phyloP scores from a whole-genome alignment of 2,888 invertebrate genomes.

The Andrena minutula region DNA sequence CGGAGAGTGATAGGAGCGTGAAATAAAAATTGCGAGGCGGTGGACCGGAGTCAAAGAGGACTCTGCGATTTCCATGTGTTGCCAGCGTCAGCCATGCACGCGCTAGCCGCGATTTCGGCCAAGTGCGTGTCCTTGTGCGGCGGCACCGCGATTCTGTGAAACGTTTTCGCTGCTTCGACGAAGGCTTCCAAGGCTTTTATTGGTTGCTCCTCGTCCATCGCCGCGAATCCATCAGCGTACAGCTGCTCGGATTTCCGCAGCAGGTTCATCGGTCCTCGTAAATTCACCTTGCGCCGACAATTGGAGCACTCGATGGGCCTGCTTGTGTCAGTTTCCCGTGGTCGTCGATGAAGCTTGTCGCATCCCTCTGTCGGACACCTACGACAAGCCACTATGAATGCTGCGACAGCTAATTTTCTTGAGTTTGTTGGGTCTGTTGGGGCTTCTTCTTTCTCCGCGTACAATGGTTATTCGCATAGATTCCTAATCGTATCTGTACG shows the following conservation, averaged over 20 bases:
- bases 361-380: conserved; percentile 87
- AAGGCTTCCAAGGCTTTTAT: conserved; percentile 87
- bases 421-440: no score
- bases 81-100: conserved; percentile 88
- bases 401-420: no score
- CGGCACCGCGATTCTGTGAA: conserved; percentile 87
- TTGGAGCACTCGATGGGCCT: conserved; percentile 85
- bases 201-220: conserved; percentile 86
- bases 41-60: not conserved
- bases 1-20: no score
- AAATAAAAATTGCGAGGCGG: not conserved
- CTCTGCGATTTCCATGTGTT: conserved; percentile 81
- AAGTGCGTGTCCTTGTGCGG: conserved; percentile 90
- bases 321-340: conserved; percentile 80
- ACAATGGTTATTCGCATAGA: not conserved
- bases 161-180: conserved; percentile 87
- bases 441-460: not conserved
- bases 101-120: conserved; percentile 90
- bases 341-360: conserved; percentile 84
- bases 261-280: conserved; percentile 84
- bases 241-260: conserved; percentile 86
- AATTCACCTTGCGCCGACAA: conserved; percentile 86
- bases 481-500: conserved; percentile 1
- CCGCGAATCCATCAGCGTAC: conserved; percentile 85
- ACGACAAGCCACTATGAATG: not conserved